Percentiles rank a stretch among this genome's conserved stretches.
Evolutionary conservation across 2,888 invertebrate species (phyloP).

Genomic region (Rotaria sp.): DNA sequence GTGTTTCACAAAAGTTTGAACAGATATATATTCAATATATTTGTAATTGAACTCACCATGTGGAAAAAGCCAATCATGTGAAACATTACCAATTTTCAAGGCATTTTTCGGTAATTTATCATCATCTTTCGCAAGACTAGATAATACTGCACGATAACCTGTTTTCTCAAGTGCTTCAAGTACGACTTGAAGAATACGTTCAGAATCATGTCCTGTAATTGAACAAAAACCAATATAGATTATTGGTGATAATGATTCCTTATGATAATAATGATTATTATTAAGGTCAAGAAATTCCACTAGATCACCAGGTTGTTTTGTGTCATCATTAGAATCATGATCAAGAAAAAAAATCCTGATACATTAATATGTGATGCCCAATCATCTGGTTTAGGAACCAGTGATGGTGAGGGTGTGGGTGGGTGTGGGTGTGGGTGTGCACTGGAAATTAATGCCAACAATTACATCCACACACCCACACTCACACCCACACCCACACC

Average conservation of each 20-base stretch:
- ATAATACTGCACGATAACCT: background rate
- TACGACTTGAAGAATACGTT: background rate
- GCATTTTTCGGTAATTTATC: background rate
- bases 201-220: background rate
- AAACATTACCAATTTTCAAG: background rate
- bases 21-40: background rate
- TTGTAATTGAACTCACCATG: background rate
- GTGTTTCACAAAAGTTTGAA: too few relatives aligned
- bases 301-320: background rate
- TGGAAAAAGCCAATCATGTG: conserved; percentile 2
- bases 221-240: conserved; percentile 20
- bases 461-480: too few relatives aligned
- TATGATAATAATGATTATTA: background rate
- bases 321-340: background rate
- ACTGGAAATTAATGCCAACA: too few relatives aligned
- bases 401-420: background rate
- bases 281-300: background rate
- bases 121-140: background rate
- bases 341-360: background rate
- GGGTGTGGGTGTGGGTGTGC: too few relatives aligned
- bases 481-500: too few relatives aligned
- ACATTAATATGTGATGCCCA: background rate
- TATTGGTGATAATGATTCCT: background rate
- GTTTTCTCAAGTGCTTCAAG: background rate
- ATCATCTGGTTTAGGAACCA: background rate